Evolutionary conservation across 2,113 vertebrate genomes (phyloP).

Genomic region (Nannospalax galili): DNA sequence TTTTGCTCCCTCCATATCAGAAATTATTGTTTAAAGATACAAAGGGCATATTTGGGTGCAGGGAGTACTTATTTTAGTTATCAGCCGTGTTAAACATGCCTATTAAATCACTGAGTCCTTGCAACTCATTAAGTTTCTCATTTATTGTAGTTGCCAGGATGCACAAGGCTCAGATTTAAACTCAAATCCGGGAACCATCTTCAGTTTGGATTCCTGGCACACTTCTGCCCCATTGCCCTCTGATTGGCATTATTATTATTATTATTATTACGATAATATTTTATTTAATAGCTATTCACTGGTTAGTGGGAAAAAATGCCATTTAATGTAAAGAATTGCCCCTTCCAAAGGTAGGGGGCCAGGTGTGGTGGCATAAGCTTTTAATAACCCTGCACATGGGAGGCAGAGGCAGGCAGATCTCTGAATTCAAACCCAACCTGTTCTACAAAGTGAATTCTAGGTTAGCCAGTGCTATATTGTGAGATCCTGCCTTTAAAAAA

Average conservation of each 20-base stretch:
- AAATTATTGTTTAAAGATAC: conserved; percentile 63
- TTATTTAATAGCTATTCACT: not conserved
- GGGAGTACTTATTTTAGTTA: conserved; percentile 52
- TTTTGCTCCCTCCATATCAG: conserved; percentile 36
- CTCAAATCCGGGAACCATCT: not conserved
- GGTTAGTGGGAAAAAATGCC: not conserved
- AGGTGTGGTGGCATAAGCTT: not conserved
- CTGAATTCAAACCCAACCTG: no score
- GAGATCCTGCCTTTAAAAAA: no score
- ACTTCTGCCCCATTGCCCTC: not conserved
- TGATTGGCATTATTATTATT: not conserved
- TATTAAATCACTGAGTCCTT: conserved; percentile 31
- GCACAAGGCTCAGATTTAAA: not conserved
- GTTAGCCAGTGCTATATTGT: no score
- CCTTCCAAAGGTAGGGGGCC: no score
- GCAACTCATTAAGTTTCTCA: not conserved
- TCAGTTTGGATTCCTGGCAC: not conserved
- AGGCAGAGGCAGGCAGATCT: no score
- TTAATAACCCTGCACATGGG: not conserved
- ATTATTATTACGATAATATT: not conserved
- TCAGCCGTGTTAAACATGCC: conserved; percentile 47
- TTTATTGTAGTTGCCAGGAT: not conserved
- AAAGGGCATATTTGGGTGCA: conserved; percentile 47
- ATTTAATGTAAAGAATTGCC: not conserved
- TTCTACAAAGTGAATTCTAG: no score